Conservation (phyloP, 2,113 vertebrate genomes). For the Ibidorhyncha struthersii region DNA sequence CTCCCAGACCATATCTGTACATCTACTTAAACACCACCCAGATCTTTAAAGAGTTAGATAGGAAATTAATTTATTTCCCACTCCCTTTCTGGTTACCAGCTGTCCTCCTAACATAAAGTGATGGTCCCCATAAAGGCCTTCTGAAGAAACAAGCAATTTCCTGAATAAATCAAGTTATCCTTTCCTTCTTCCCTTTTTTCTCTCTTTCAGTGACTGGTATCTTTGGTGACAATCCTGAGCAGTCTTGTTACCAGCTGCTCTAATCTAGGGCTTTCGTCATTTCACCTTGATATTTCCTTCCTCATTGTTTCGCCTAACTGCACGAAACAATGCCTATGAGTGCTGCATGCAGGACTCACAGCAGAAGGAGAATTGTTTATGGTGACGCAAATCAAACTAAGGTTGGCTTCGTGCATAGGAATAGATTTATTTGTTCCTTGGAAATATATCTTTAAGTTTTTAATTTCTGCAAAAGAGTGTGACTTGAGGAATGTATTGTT, state of each 20-base stretch:
- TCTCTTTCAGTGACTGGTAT: constrained; percentile 28
- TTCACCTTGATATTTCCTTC: constrained; percentile 64
- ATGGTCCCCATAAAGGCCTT: constrained; percentile 60
- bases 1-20: not conserved
- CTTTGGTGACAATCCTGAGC: constrained; percentile 37
- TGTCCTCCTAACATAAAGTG: constrained; percentile 53
- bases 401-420: not conserved
- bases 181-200: constrained; percentile 51
- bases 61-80: constrained; percentile 68
- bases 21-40: constrained; percentile 44
- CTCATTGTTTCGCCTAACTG: not conserved
- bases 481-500: constrained; percentile 17
- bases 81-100: constrained; percentile 69
- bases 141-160: constrained; percentile 67
- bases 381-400: not conserved
- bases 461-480: not conserved
- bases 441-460: not conserved
- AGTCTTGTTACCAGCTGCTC: constrained; percentile 61
- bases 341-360: not conserved
- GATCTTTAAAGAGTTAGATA: constrained; percentile 65
- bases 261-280: not conserved
- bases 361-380: not conserved
- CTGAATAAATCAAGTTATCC: constrained; percentile 62
- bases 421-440: not conserved
- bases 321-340: not conserved